Conservation (phyloP, 64 coral and sea anemone genomes). For the Pachyseris speciosa region DNA sequence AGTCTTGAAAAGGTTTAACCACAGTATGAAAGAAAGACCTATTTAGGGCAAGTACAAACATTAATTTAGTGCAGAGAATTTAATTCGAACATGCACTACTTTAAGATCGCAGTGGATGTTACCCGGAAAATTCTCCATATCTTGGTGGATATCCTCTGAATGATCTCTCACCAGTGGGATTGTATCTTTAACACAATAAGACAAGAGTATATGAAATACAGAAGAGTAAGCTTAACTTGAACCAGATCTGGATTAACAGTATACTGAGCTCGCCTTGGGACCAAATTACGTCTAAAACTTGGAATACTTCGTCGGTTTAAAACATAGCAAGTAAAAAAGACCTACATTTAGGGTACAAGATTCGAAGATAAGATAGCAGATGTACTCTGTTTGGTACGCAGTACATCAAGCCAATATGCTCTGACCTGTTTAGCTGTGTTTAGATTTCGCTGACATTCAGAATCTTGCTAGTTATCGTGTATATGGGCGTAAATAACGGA, state of each 20-base stretch:
- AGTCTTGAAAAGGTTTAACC: no score
- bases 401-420: background rate
- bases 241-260: background rate
- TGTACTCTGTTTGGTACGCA: no score
- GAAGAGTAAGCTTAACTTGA: background rate
- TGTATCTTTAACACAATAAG: conserved; percentile 58
- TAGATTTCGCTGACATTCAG: background rate
- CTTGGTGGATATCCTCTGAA: conserved; percentile 54
- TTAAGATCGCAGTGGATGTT: conserved; percentile 45
- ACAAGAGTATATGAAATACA: conserved; percentile 3
- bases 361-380: no score
- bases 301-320: background rate
- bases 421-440: no score
- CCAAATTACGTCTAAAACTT: background rate
- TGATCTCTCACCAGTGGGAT: conserved; percentile 24
- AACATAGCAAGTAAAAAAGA: background rate
- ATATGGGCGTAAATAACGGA: background rate
- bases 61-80: conserved; percentile 16
- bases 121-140: conserved; percentile 54
- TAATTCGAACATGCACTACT: conserved; percentile 51
- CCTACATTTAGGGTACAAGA: background rate
- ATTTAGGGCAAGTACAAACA: no score
- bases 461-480: background rate
- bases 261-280: background rate
- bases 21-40: no score